Evolutionary conservation across 2,113 vertebrate species (phyloP).

Genomic region (Gasterosteus nipponicus): DNA sequence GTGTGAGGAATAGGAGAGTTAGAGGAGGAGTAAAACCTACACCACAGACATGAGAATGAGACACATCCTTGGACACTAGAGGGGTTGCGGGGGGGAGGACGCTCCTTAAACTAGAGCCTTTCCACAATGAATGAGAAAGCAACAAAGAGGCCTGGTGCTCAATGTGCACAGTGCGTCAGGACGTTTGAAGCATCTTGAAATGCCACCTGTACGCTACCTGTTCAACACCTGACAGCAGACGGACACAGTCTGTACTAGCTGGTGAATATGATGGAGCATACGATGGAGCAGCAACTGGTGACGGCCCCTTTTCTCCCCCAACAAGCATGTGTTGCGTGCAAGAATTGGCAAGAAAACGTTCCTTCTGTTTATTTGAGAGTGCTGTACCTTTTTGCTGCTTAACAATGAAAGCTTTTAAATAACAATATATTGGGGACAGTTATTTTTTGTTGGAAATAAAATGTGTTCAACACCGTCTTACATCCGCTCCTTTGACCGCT

Average conservation of each 20-base stretch:
- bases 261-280: background rate
- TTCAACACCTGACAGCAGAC: background rate
- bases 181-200: conserved; percentile 32
- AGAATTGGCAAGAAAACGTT: background rate
- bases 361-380: too few relatives aligned
- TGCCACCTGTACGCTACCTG: background rate
- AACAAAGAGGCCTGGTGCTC: conserved; percentile 26
- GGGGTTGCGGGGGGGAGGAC: conserved; percentile 37
- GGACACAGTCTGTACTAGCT: background rate
- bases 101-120: conserved; percentile 32
- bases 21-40: conserved; percentile 68
- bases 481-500: background rate
- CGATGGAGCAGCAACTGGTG: background rate
- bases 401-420: background rate
- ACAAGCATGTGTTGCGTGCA: too few relatives aligned
- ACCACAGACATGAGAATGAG: conserved; percentile 73
- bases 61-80: conserved; percentile 61
- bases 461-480: background rate
- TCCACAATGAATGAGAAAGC: conserved; percentile 60
- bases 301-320: too few relatives aligned
- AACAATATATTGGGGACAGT: background rate
- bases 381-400: background rate
- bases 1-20: conserved; percentile 70
- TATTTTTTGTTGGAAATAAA: background rate
- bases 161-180: conserved; percentile 27